These are phyloP conservation scores for Hyles vespertilio DNA, from an alignment of 1,140 invertebrate genomes.

Conservation along the genomic window DNA sequence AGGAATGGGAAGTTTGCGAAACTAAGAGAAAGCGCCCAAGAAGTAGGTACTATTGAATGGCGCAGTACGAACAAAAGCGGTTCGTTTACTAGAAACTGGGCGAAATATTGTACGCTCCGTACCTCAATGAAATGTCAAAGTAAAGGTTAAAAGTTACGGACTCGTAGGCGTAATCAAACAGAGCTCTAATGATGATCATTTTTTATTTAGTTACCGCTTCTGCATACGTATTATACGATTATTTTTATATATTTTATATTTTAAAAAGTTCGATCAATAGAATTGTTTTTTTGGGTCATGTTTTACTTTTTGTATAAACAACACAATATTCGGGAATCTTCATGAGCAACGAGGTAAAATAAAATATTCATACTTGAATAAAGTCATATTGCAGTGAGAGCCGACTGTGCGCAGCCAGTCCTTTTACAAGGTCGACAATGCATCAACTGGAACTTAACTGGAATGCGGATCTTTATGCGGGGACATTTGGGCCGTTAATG, in stretches of 20 bases:
- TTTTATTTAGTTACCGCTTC: no score
- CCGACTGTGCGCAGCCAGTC: slow-evolving; percentile 1
- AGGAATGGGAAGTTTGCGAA: slow-evolving; percentile 54
- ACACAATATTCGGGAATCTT: no score
- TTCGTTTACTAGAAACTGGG: slow-evolving; percentile 56
- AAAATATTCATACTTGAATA: no score
- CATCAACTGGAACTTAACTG: slow-evolving; percentile 6
- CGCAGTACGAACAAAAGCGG: slow-evolving; percentile 52
- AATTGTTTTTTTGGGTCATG: no score
- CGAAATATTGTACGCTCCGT: slow-evolving; percentile 58
- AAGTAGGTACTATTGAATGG: slow-evolving; percentile 38
- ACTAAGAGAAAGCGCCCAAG: slow-evolving; percentile 52
- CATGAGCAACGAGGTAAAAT: no score
- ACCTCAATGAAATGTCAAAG: slow-evolving; percentile 57
- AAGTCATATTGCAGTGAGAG: slow-evolving; percentile 3
- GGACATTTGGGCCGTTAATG: not conserved
- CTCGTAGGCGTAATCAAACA: slow-evolving; percentile 16
- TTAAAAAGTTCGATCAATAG: no score
- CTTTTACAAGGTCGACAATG: slow-evolving; percentile 9
- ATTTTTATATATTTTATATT: no score
- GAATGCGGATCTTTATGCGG: slow-evolving; percentile 7
- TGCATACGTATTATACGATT: no score
- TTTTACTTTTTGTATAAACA: no score
- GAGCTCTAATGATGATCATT: not conserved
- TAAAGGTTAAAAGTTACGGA: slow-evolving; percentile 60